A percentile compares a stretch with the other conserved stretches of the same genome.
Conservation (phyloP, 2,797 vertebrate species). For the Sebastes oblongus region DNA sequence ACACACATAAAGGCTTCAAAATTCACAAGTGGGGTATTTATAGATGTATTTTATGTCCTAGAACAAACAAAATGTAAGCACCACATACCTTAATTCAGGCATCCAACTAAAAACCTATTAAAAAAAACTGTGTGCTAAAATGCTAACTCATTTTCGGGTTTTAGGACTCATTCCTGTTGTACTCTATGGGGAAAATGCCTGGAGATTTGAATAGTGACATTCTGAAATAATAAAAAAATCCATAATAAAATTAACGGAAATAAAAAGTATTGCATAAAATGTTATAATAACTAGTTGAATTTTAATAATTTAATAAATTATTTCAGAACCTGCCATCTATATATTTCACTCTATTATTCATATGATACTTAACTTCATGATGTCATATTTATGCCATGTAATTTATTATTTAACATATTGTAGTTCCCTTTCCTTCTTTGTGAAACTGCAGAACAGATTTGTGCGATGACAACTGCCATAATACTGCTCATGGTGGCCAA, state of each 20-base stretch:
- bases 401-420: background rate
- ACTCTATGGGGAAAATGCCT: background rate
- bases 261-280: background rate
- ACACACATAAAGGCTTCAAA: no score
- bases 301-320: background rate
- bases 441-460: conserved; percentile 23
- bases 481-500: conserved; percentile 24
- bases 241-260: background rate
- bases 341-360: background rate
- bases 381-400: background rate
- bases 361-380: background rate
- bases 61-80: no score
- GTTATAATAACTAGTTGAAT: background rate
- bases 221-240: background rate
- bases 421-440: background rate
- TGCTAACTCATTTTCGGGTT: no score
- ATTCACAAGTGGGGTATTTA: no score
- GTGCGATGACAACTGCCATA: conserved; percentile 18
- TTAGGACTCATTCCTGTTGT: no score
- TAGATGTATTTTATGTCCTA: no score
- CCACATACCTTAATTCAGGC: no score
- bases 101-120: no score
- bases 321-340: background rate
- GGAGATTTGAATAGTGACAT: background rate
- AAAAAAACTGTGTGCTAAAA: no score